phyloP scores from a whole-genome alignment of 1,140 invertebrate genomes.

The Ostrea denselamellosa region DNA sequence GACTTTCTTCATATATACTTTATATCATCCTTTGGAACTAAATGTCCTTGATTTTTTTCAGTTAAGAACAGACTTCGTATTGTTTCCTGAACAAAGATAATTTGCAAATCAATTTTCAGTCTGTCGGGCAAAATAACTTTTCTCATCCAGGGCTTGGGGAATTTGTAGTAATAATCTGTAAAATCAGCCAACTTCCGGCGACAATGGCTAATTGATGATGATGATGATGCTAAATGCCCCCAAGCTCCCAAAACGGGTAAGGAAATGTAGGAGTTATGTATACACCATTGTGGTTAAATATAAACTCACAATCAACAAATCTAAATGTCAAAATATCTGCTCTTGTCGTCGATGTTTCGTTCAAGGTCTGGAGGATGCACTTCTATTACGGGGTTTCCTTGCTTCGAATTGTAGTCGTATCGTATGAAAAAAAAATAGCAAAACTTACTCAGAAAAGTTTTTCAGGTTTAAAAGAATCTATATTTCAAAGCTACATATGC shows the following conservation, averaged over 20 bases:
- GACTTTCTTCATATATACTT: too few species aligned
- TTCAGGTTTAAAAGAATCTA: too few species aligned
- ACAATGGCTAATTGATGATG: not conserved
- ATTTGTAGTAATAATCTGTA: constrained; percentile 27
- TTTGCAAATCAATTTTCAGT: constrained; percentile 8
- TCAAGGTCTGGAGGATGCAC: constrained; percentile 7
- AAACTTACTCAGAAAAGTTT: too few species aligned
- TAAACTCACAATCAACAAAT: constrained; percentile 20
- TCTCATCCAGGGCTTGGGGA: constrained; percentile 26
- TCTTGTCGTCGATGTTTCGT: not conserved
- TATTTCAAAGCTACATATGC: too few species aligned
- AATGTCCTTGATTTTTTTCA: too few species aligned
- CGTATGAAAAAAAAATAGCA: too few species aligned
- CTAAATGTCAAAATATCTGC: constrained; percentile 22
- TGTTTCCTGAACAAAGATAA: constrained; percentile 22
- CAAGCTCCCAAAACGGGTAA: not conserved
- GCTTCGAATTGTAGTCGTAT: not conserved
- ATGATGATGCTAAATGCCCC: not conserved
- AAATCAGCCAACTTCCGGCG: constrained; percentile 18
- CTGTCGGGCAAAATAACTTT: not conserved
- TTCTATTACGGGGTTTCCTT: constrained; percentile 1
- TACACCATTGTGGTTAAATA: not conserved
- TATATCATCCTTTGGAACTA: too few species aligned
- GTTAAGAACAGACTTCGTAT: not conserved
- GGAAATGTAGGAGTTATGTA: not conserved